phyloP scores from a whole-genome alignment of 2,888 invertebrate genomes.

The Torymus tubicola region DNA sequence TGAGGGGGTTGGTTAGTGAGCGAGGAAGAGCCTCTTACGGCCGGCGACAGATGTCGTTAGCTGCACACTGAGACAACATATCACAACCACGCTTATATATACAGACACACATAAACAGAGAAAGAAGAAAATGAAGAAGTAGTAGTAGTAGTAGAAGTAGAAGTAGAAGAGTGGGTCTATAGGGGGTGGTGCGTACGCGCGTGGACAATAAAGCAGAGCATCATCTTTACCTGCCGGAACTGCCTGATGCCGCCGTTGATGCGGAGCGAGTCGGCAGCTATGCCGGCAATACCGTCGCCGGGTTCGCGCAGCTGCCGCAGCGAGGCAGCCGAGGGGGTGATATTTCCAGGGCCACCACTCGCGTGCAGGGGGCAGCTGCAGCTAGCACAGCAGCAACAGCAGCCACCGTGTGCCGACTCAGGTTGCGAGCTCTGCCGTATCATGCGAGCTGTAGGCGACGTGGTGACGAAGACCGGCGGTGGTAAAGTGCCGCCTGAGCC shows the following conservation, averaged over 20 bases:
- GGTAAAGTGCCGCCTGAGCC: slow-evolving; percentile 75
- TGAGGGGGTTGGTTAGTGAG: too few species aligned
- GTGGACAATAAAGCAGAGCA: slow-evolving; percentile 53
- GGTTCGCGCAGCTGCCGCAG: slow-evolving; percentile 90
- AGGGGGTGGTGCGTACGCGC: not conserved
- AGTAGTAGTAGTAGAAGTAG: slow-evolving; percentile 2
- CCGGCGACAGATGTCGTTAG: too few species aligned
- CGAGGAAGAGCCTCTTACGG: too few species aligned
- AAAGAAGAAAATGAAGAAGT: slow-evolving; percentile 9
- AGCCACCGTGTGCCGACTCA: slow-evolving; percentile 81
- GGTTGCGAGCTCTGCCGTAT: slow-evolving; percentile 93
- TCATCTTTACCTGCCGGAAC: slow-evolving; percentile 90
- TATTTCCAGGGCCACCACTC: slow-evolving; percentile 81
- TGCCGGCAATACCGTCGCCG: slow-evolving; percentile 93
- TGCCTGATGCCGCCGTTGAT: slow-evolving; percentile 98
- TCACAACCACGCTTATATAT: too few species aligned
- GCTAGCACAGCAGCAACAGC: slow-evolving; percentile 75
- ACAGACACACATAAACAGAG: not conserved
- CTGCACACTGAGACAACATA: not conserved
- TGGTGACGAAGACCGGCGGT: slow-evolving; percentile 85
- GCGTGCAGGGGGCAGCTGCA: slow-evolving; percentile 78
- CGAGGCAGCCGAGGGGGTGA: slow-evolving; percentile 87
- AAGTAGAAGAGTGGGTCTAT: not conserved
- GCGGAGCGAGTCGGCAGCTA: slow-evolving; percentile 95
- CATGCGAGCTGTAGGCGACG: slow-evolving; percentile 85